Base-by-base conservation (phyloP, 2,113 vertebrate genomes). In the Addax nasomaculatus region DNA sequence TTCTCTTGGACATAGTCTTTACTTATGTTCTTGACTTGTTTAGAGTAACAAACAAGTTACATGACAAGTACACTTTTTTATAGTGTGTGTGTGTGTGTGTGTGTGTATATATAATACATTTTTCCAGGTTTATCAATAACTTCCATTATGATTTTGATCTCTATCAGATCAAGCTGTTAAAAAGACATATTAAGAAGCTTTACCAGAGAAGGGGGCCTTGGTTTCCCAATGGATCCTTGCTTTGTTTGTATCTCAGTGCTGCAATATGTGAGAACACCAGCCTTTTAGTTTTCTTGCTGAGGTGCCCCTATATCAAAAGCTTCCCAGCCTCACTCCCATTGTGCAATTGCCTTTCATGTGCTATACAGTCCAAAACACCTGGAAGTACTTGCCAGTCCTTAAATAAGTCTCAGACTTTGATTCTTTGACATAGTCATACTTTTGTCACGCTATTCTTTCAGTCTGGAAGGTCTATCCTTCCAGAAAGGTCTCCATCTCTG, bases 81-180 rank as follows among this genome's bases (percentile, higher is more conserved):
- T 13, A 0, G 6, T 30, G 39, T 39, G 3, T 39, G 39, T 39
- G 39, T 39, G 6, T 39, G 39, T 39, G 3, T 39, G 2, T 60
- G 6, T 29, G 5, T 58, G 1, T 58, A 12, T 33, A 19, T 64
- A 51, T 81, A 27, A 97, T 62, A 33, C 3, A 39, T 27, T 79
- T 89, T 95, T 93, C 17, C 29, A 92, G 43, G 47, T 85, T 86
- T 96, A 96, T 95, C 93, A 85, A 45, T 96, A 92, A 62, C 47
- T 90, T 49, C 67, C 70, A 90, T 76, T 88, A 64, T 29, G 83
- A 39, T 96, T 76, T 64, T 78, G 64, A n/a, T 23, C 17, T 78
- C 25, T 96, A 78, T 76, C 29, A 62, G 84, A 88, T 76, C 47
- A 83, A 70, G 84, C 7, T 84, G 39, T 94, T 89, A 93, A 55